Evolutionary conservation across 2,113 vertebrate genomes (phyloP).

Genomic region (Bothrops jararaca): DNA sequence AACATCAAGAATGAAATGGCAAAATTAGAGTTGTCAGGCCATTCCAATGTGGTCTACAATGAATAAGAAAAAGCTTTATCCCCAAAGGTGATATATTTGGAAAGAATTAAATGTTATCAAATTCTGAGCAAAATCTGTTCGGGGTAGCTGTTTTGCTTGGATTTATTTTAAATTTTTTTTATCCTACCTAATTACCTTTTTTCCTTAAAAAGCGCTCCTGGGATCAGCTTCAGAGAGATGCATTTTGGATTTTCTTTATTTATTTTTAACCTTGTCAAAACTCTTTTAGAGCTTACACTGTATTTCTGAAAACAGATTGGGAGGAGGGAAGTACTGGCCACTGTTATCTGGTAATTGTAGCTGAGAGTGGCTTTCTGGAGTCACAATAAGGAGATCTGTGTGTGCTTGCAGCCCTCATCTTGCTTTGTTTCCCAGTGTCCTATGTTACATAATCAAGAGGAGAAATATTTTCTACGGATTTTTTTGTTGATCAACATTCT

Average conservation of each 20-base stretch:
- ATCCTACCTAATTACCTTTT: background rate
- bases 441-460: background rate
- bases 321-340: background rate
- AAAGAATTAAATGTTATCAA: background rate
- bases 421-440: background rate
- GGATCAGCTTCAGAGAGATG: background rate
- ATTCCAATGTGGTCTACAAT: background rate
- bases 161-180: background rate
- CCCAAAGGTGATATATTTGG: background rate
- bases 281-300: background rate
- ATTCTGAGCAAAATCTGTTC: background rate
- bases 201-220: background rate
- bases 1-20: background rate
- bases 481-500: conserved; percentile 48
- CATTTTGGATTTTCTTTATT: background rate
- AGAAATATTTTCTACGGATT: conserved; percentile 54
- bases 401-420: background rate
- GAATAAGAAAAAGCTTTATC: background rate
- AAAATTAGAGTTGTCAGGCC: background rate
- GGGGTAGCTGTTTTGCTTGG: background rate
- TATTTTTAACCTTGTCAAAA: background rate
- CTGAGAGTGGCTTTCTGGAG: background rate
- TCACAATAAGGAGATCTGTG: background rate
- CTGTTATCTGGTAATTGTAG: background rate
- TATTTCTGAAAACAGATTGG: background rate